Evolutionary conservation across 1,140 invertebrate species (phyloP), one percentile per base, ranked within the genome.

Genomic region (Ostrea denselamellosa): DNA sequence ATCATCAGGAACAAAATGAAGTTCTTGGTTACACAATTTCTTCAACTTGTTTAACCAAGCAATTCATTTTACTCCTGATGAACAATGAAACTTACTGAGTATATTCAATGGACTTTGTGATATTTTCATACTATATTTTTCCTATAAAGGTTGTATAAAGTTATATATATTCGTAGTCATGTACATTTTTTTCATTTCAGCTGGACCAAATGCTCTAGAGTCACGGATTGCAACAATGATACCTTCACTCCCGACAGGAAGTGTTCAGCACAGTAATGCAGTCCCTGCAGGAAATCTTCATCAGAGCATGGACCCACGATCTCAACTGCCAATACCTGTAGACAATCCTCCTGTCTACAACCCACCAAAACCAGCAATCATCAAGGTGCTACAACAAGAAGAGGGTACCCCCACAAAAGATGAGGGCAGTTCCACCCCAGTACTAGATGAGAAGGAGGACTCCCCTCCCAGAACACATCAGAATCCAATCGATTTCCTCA

Each of bases 401-500:
- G 62, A 68, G 86, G 85, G 90, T 51, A 44, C 86, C 62, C 68
- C 88, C 22, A 77, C 68, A 71, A 91, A 90, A 12, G 91, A 91
- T 85, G 92, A 92, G 56, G 92, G 93, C 3, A 90, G 91, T 22
- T 90, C 90, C 8, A 93, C 93, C 10, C 93, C 93, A 2, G 90
- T 93, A 5, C 86, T 91, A 87, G 93, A 94, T 87, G 93, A 94
- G 88, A 86, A 86, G 19, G 88, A 91, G 0, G 90, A 90, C 28
- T 90, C 89, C 8, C 91, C 92, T 28, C 90, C 85, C 44, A 85
- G 77, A 86, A 86, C 90, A 71, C 89, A 89, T 68, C 87, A 91
- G 44, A 93, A 94, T 86, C 93, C 93, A 8, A 93, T 94, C 34
- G 93, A 93, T 85, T 93, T 94, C 88, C 88, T 94, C 10, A 93